Evolutionary conservation across 2,888 invertebrate genomes (phyloP), one percentile per base, ranked within the genome.

Genomic region (Cremastinae sp.): DNA sequence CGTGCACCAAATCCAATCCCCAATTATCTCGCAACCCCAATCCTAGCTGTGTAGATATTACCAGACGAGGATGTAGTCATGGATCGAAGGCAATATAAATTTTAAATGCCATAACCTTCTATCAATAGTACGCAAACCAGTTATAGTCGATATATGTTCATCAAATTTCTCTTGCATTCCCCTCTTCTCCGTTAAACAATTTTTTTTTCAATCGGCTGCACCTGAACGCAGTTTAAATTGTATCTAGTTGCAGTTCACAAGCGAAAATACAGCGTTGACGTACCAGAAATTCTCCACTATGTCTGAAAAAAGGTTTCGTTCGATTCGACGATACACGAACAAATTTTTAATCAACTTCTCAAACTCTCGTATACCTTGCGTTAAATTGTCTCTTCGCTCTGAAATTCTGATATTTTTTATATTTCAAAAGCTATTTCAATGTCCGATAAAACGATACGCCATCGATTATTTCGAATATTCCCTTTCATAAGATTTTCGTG

Each of bases 1-100:
- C 84, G 83, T 85, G 86, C 85, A 86, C 85, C 83, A 84, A 85
- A 87, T 86, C 85, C 85, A 83, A 83, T 84, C 85, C 83, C 81
- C 86, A 86, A 87, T 87, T 86, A 87, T 79, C 80, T 5, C 68
- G 71, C 74, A 69, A 62, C 64, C 71, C 69, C 51, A 43, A 70
- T 47, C 64, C 20, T 28, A 45, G 20, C 64, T 45, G 20, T 55
- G 47, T 47, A 69, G 59, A 53, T 51, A 47, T 53, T 45, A 35
- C 53, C 10, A 14, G 22, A 18, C 37, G 16, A 12, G 43, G 18
- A 53, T 18, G 53, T 41, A 28, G 39, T 51, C 55, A 43, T 65
- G 43, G 43, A 12, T 10, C 14, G 51, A 16, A 49, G 18, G 35
- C 18, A 41, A 47, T 64, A 35, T 28, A 20, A 18, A 53, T 61